Evolutionary conservation across 2,888 invertebrate genomes (phyloP), one percentile per base, ranked within the genome.

Genomic region (Orthosia gracilis): DNA sequence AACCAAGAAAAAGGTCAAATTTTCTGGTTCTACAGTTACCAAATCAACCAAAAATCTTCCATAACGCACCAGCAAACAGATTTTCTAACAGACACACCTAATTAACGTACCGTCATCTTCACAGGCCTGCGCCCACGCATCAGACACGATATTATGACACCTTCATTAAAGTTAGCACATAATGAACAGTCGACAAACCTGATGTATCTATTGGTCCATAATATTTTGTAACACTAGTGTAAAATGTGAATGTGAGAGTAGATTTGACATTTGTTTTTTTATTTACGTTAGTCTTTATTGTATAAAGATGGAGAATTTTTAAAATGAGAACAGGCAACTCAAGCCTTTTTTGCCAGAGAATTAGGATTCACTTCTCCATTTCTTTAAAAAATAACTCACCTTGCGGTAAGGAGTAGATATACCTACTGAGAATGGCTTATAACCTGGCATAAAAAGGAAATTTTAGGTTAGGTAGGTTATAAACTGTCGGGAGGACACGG

Each of bases 161-260:
- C 12, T 50, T 55, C 66, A 59, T 74, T 62, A 54, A 54, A 54
- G 74, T 79, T 75, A 57, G 71, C 69, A 59, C 76, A 76, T 76
- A 69, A 55, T 52, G 47, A 69, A 11, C 68, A 57, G 31, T 17
- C 40, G 65, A 47, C 21, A 21, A 26, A 49, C 61, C 18, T 18
- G 13, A 26, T 45, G 66, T 31, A n/a, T 54, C 54, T 59, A 13
- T 47, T 18, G 49, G 4, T 13, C 17, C 31, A 52, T 52, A 50
- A 57, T 52, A 68, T 78, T 68, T 78, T 73, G 78, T 78, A 78
- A 79, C 54, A 65, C 45, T 61, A 31, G 15, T n/a, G 54, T 78
- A 64, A 69, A 71, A 78, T 50, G 72, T 64, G 59, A 78, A 72
- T 58, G 79, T 70, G 55, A 54, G 69, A 55, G 52, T 64, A 4